These are phyloP conservation scores for Pycnomerus fuliginosus DNA, from an alignment of 2,888 invertebrate genomes.

Conservation along the genomic window DNA sequence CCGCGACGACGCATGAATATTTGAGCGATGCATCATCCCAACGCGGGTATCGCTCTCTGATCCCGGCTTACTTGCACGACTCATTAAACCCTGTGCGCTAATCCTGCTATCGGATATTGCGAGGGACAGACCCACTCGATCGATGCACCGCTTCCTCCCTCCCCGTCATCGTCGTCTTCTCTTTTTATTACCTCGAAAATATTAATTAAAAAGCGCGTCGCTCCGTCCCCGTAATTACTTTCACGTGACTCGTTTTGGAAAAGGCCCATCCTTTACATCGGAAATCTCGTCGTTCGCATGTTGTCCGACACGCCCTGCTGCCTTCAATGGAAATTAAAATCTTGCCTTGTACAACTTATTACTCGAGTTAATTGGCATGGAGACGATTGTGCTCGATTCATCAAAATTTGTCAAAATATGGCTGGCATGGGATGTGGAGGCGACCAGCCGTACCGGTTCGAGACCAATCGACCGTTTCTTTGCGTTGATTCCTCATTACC, in stretches of 20 bases:
- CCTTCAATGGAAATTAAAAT: no score
- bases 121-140: slow-evolving; percentile 32
- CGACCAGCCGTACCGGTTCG: no score
- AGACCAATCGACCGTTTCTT: no score
- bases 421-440: no score
- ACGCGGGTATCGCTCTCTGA: slow-evolving; percentile 50
- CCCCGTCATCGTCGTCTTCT: slow-evolving; percentile 8
- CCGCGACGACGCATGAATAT: slow-evolving; percentile 48
- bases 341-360: no score
- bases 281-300: no score
- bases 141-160: slow-evolving; percentile 10
- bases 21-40: slow-evolving; percentile 49
- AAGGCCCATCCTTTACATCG: no score
- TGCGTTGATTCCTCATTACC: no score
- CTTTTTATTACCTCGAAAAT: slow-evolving; percentile 43
- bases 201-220: slow-evolving; percentile 43
- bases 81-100: slow-evolving; percentile 56
- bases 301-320: no score
- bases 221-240: slow-evolving; percentile 34
- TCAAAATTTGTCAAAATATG: no score
- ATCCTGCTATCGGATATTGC: slow-evolving; percentile 54
- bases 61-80: slow-evolving; percentile 57
- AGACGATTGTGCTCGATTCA: no score
- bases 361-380: no score
- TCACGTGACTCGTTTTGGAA: slow-evolving; percentile 42